Percentiles rank a stretch among this genome's conserved stretches.
Conservation (phyloP, 37 sponge, comb jelly and placozoan genomes). For the Bolinopsis microptera region DNA sequence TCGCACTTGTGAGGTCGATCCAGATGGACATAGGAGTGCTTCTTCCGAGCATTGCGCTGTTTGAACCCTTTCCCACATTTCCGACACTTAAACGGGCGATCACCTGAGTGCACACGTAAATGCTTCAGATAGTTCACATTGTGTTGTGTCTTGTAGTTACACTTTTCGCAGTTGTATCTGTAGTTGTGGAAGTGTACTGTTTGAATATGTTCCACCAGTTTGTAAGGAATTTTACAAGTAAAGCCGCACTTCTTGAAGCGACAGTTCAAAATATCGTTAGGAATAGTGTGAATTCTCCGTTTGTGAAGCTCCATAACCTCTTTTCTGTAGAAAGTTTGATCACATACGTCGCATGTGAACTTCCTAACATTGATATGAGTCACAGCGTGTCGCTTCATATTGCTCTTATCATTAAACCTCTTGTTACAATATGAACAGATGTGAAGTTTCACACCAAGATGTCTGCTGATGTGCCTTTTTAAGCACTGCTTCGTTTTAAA, state of each 20-base stretch:
- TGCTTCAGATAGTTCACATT: constrained; percentile 52
- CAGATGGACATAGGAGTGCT: constrained; percentile 16
- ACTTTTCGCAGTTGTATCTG: constrained; percentile 59
- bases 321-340: constrained; percentile 30
- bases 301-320: constrained; percentile 41
- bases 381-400: constrained; percentile 34
- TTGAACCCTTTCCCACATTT: constrained; percentile 67
- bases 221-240: constrained; percentile 4
- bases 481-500: constrained; percentile 64
- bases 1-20: constrained; percentile 45
- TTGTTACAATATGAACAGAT: constrained; percentile 44
- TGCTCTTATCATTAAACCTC: constrained; percentile 53
- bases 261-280: background rate
- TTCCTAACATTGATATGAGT: constrained; percentile 38
- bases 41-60: constrained; percentile 53
- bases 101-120: constrained; percentile 11
- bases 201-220: constrained; percentile 63
- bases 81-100: constrained; percentile 39
- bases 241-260: constrained; percentile 34
- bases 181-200: constrained; percentile 48
- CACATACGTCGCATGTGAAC: constrained; percentile 44
- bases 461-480: constrained; percentile 52
- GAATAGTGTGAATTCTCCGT: background rate
- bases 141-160: constrained; percentile 41
- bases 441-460: constrained; percentile 34